Base-by-base conservation (phyloP, 1,140 invertebrate genomes). In the Diachasma alloeum region DNA sequence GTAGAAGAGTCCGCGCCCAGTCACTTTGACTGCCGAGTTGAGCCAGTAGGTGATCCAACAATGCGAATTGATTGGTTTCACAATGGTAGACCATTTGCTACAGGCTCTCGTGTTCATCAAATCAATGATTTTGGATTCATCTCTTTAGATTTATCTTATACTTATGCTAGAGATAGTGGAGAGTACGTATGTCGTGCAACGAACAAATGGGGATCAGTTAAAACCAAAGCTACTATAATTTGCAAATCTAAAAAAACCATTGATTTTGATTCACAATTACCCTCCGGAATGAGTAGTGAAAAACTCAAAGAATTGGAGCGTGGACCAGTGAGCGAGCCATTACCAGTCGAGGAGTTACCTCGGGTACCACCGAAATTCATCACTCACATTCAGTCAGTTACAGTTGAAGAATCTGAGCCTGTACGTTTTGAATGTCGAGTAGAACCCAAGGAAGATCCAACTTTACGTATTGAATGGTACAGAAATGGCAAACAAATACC, bases 11-110 rank as follows among this genome's bases (percentile, higher is more conserved):
- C 95, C 46, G 94, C 94, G 76, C 92, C 96, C 2, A 95, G 95
- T 83, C 96, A 98, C 87, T 98, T 98, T 81, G 97, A 98, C 82
- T 97, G 96, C 83, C 92, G 95, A 48, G 95, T 98, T 0, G 96
- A 97, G 85, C 96, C 96, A 8, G 93, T 94, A 0, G 94, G 94
- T 72, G 96, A 98, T 89, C 91, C 96, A 9, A 93, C 94, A 0
- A 96, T 97, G 95, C 92, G 95, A 46, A 96, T 98, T 79, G 96
- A 98, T 87, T 98, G 97, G 97, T 97, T 95, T 92, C 94, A 95
- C 80, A 97, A 98, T 88, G 97, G 97, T 17, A 92, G 93, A 81
- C 96, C 96, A 36, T 94, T 98, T 83, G 95, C 94, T 0, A 97
- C 95, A 26, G 96, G 96, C 15, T 97, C 96, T 13, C 91, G 97